phyloP scores from a whole-genome alignment of 2,113 vertebrate genomes.

The Strigops habroptila region DNA sequence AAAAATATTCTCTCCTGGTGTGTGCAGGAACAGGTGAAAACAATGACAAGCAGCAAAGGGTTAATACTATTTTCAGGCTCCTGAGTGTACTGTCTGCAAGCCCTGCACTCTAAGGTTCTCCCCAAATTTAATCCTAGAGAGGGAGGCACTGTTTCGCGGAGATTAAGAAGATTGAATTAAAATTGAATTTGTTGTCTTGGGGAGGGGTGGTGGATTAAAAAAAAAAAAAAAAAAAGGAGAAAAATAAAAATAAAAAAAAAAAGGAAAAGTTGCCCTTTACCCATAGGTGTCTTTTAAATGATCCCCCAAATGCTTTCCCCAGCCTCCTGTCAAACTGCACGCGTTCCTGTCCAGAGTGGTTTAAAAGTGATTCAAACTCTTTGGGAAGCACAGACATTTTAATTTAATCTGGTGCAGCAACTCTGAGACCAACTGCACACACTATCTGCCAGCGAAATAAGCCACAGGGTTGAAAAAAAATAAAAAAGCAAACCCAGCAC shows the following conservation, averaged over 20 bases:
- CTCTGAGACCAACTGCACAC: neutral
- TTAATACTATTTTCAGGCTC: neutral
- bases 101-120: neutral
- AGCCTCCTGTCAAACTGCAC: constrained; percentile 16
- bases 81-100: neutral
- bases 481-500: neutral
- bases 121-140: neutral
- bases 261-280: neutral
- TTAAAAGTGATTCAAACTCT: neutral
- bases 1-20: accelerated
- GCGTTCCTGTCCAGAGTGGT: neutral
- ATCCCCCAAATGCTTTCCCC: neutral
- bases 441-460: neutral
- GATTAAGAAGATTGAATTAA: neutral
- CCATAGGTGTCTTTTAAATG: neutral
- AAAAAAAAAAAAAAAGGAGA: neutral
- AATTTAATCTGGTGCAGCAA: neutral
- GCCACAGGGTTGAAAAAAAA: neutral
- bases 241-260: accelerated
- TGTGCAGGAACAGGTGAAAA: neutral
- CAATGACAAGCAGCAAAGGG: neutral
- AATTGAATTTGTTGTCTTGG: neutral
- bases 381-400: constrained; percentile 10
- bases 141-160: neutral
- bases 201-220: neutral